A percentile compares a stretch with the other conserved stretches of the same genome.
Evolutionary conservation across 2,888 invertebrate genomes (phyloP).

Genomic region (Clanis bilineata): DNA sequence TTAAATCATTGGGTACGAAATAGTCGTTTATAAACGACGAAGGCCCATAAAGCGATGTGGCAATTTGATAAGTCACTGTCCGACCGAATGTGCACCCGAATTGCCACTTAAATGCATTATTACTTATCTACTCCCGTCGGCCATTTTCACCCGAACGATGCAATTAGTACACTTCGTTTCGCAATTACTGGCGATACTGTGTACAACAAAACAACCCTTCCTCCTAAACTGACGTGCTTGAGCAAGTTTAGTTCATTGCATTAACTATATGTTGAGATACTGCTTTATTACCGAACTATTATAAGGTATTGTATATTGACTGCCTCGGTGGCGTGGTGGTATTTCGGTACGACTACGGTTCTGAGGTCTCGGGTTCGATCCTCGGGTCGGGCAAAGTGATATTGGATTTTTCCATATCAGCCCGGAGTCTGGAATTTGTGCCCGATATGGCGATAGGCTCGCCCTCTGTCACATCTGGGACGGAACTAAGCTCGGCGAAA

Average conservation of each 20-base stretch:
- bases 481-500: too few relatives aligned
- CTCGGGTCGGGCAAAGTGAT: too few relatives aligned
- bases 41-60: slow-evolving; percentile 60
- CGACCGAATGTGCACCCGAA: slow-evolving; percentile 45
- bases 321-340: too few relatives aligned
- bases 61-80: slow-evolving; percentile 56
- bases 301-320: too few relatives aligned
- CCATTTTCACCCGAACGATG: slow-evolving; percentile 29
- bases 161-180: slow-evolving; percentile 45
- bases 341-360: too few relatives aligned
- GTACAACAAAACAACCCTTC: slow-evolving; percentile 32
- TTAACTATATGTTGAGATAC: slow-evolving; percentile 31
- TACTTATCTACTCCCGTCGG: slow-evolving; percentile 43
- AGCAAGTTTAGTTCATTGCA: slow-evolving; percentile 28
- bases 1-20: slow-evolving; percentile 25
- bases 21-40: slow-evolving; percentile 47
- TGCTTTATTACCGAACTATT: background rate
- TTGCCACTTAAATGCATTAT: slow-evolving; percentile 58
- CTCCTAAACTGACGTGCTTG: slow-evolving; percentile 23
- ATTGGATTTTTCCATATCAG: too few relatives aligned
- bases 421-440: too few relatives aligned
- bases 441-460: too few relatives aligned
- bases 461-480: too few relatives aligned
- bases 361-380: too few relatives aligned
- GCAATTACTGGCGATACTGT: slow-evolving; percentile 37